phyloP scores from a whole-genome alignment of 2,888 invertebrate species.

The Antheraea assamensis region DNA sequence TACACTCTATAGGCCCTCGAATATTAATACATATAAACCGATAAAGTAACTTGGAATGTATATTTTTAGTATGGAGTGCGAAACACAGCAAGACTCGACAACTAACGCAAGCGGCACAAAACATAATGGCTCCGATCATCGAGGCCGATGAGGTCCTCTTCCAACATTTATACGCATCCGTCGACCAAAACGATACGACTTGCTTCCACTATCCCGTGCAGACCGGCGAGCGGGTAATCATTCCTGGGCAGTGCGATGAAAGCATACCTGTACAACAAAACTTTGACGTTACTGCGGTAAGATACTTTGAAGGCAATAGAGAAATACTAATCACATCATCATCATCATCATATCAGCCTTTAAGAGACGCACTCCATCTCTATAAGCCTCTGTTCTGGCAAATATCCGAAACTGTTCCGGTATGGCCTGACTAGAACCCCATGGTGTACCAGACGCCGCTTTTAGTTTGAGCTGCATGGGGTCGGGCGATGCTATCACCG shows the following conservation, averaged over 20 bases:
- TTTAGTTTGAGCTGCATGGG: too few relatives aligned
- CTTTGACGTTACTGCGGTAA: slow-evolving; percentile 55
- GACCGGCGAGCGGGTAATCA: slow-evolving; percentile 48
- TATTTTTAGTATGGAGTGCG: slow-evolving; percentile 67
- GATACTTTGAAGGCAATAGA: slow-evolving; percentile 26
- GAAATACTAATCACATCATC: too few relatives aligned
- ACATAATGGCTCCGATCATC: slow-evolving; percentile 46
- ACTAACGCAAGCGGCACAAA: slow-evolving; percentile 43
- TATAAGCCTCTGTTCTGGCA: too few relatives aligned
- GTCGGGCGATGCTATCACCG: too few relatives aligned
- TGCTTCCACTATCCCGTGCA: slow-evolving; percentile 69
- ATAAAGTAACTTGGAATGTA: background rate
- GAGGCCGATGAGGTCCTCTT: slow-evolving; percentile 46
- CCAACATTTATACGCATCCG: slow-evolving; percentile 49
- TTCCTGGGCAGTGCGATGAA: slow-evolving; percentile 66
- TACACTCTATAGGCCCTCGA: too few relatives aligned
- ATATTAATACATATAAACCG: too few relatives aligned
- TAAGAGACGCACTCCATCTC: too few relatives aligned
- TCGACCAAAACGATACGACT: slow-evolving; percentile 51
- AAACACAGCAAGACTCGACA: slow-evolving; percentile 59
- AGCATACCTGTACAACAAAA: slow-evolving; percentile 52
- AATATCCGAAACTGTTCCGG: too few relatives aligned
- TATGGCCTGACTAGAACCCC: too few relatives aligned
- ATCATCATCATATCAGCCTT: too few relatives aligned
- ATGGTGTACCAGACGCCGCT: too few relatives aligned